A percentile compares a stretch with the other conserved stretches of the same genome.
These are phyloP conservation scores for Coreoperca whiteheadi DNA, from an alignment of 2,113 vertebrate genomes.

Conservation along the genomic window DNA sequence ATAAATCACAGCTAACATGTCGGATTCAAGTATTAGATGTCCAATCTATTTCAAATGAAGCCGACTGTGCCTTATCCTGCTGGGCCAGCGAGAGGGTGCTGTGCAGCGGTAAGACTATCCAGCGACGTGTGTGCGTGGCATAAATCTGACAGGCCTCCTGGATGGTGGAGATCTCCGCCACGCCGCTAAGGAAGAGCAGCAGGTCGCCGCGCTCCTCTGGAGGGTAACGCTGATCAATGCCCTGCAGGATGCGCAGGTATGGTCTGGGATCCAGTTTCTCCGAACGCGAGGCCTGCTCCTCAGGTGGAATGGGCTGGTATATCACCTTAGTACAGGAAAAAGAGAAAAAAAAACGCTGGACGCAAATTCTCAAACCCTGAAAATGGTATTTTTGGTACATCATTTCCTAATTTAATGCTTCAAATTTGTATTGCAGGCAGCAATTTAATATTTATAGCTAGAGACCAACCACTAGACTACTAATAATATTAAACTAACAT, in stretches of 20 bases:
- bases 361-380: neutral
- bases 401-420: neutral
- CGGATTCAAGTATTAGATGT: neutral
- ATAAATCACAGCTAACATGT: neutral
- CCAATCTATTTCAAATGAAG: neutral
- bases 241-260: conserved; percentile 90
- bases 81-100: conserved; percentile 90
- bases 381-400: neutral
- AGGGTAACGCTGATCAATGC: conserved; percentile 91
- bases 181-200: conserved; percentile 93
- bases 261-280: conserved; percentile 91
- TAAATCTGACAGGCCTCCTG: conserved; percentile 89
- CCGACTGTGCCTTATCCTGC: conserved; percentile 90
- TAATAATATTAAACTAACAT: too few species aligned
- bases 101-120: conserved; percentile 92
- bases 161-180: conserved; percentile 90
- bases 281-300: conserved; percentile 74
- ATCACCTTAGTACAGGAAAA: conserved; percentile 83
- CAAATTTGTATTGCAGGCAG: neutral
- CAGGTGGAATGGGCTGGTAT: conserved; percentile 88
- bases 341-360: neutral
- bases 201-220: conserved; percentile 91
- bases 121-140: conserved; percentile 87
- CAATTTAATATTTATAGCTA: neutral
- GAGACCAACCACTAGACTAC: too few species aligned